These are phyloP conservation scores for Leucophenga maculata DNA, from an alignment of 2,888 invertebrate genomes.

Conservation along the genomic window DNA sequence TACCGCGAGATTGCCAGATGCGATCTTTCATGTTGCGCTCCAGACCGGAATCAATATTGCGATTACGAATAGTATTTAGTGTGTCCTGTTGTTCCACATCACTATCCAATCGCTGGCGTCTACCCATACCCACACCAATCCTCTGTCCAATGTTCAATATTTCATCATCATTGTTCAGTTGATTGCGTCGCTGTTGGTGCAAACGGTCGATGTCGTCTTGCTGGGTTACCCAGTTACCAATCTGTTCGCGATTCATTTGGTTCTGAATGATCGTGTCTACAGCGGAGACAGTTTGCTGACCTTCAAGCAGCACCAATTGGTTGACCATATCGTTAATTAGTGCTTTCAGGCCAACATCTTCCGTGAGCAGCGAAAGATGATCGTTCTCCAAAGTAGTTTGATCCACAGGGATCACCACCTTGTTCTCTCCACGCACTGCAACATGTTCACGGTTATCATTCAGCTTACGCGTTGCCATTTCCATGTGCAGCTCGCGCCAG, in stretches of 20 bases:
- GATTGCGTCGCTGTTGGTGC: conserved; percentile 15
- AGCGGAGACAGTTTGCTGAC: neutral
- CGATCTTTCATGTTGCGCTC: no score
- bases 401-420: conserved; percentile 43
- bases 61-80: neutral
- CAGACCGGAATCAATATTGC: neutral
- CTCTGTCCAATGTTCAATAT: neutral
- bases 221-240: neutral
- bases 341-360: conserved; percentile 58
- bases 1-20: no score
- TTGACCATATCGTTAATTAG: conserved; percentile 54
- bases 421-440: conserved; percentile 24
- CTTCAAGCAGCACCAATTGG: conserved; percentile 47
- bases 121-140: neutral
- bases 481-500: conserved; percentile 55
- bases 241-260: neutral
- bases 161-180: neutral
- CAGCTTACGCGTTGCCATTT: conserved; percentile 42
- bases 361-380: conserved; percentile 47
- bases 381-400: conserved; percentile 13
- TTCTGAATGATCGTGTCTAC: neutral
- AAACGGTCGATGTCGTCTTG: conserved; percentile 33
- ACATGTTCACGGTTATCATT: conserved; percentile 14
- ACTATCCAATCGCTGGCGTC: neutral
- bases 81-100: neutral